A percentile compares a stretch with the other conserved stretches of the same genome.
Evolutionary conservation across 1,140 invertebrate genomes (phyloP).

Genomic region (Cotesia chilonis): DNA sequence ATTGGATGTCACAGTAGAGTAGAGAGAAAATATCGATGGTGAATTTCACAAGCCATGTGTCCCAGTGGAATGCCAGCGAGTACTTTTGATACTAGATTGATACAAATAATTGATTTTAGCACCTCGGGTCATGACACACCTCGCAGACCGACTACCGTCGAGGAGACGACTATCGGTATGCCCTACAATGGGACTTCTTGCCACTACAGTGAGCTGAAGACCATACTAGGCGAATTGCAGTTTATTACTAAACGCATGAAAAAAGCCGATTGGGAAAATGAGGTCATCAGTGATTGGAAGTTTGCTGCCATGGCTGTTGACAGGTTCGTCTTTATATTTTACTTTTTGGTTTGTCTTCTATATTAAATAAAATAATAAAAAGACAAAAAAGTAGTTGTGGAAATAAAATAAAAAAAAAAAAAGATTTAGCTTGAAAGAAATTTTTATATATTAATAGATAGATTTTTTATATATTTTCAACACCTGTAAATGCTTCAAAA

Average conservation of each 20-base stretch:
- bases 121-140: slow-evolving; percentile 67
- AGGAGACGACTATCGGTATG: slow-evolving; percentile 67
- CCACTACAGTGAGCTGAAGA: slow-evolving; percentile 75
- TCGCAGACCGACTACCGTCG: slow-evolving; percentile 66
- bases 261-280: slow-evolving; percentile 89
- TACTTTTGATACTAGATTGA: slow-evolving; percentile 7
- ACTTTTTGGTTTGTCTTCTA: slow-evolving; percentile 7
- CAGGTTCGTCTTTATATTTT: slow-evolving; percentile 63
- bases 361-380: slow-evolving; percentile 25
- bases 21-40: slow-evolving; percentile 5
- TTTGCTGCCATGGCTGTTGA: slow-evolving; percentile 99
- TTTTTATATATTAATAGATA: too few relatives aligned
- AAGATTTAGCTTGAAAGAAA: too few relatives aligned
- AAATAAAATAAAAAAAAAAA: too few relatives aligned
- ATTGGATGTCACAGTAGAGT: too few relatives aligned
- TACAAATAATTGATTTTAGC: slow-evolving; percentile 51
- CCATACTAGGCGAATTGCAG: slow-evolving; percentile 90
- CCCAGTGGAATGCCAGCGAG: background rate
- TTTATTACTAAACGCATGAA: slow-evolving; percentile 93
- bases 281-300: slow-evolving; percentile 97
- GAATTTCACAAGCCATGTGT: background rate
- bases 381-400: too few relatives aligned
- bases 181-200: slow-evolving; percentile 62
- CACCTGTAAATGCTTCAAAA: too few relatives aligned
- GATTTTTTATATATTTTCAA: too few relatives aligned